Evolutionary conservation across 2,797 vertebrate species (phyloP), one percentile per base, ranked within the genome.

Genomic region (Anniella stebbinsi): DNA sequence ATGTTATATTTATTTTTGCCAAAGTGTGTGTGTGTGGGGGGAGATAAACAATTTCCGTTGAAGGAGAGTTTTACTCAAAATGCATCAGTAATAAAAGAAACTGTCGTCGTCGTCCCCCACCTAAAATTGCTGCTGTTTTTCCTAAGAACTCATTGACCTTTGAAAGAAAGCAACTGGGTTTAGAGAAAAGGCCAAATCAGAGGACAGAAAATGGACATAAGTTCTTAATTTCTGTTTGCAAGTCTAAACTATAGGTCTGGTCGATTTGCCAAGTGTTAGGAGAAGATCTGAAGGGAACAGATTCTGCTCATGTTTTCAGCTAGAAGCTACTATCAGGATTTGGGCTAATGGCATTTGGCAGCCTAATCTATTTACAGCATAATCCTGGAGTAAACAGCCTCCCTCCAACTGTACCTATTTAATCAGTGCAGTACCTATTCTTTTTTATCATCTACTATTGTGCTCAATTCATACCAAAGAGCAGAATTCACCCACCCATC

Each of bases 301-400:
- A 63, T 81, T 81, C 60, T 41, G 38, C 13, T 11, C 38, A 81
- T 81, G 36, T 63, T n/a, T 81, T 81, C 57, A 63, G 60, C 60
- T 81, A 81, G 80, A 81, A 23, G 73, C 60, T 77, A 77, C 85
- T 66, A 63, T 33, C 60, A 76, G 38, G 73, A n/a, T 77, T 66
- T 87, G 41, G 60, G 57, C 57, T 87, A 87, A 87, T 87, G 73
- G 78, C 86, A 78, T 78, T 73, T 76, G 60, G 86, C 86, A 48
- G 41, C 45, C 2, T 48, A 77, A 87, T 87, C 86, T 87, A 87
- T 87, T 78, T 78, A 66, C 41, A 87, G 73, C 60, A 77, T 87
- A 87, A 87, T 77, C 86, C 28, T 63, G 38, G 30, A 77, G 73
- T 78, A 87, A 87, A 77, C 33, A 77, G 73, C 86, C 45, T 78